A percentile compares a stretch with the other conserved stretches of the same genome.
Conservation (phyloP, 2,888 invertebrate genomes). For the Xylocampa areola region DNA sequence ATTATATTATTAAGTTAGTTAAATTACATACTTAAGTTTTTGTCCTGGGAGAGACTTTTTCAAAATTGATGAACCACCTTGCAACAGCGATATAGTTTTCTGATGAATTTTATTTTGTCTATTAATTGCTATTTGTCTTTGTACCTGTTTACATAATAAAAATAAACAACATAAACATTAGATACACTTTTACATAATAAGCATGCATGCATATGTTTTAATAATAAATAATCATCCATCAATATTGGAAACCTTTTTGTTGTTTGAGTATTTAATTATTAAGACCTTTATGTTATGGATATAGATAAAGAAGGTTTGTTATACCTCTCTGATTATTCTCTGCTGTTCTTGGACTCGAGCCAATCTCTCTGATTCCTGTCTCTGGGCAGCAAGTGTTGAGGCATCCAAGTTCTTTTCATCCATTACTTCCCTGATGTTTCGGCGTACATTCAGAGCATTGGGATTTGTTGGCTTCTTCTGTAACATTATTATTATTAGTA, state of each 20-base stretch:
- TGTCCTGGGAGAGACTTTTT: conserved; percentile 82
- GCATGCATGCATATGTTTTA: neutral
- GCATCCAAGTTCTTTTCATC: conserved; percentile 97
- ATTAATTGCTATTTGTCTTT: conserved; percentile 94
- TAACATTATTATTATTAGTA: conserved; percentile 58
- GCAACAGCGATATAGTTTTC: conserved; percentile 92
- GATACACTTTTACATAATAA: neutral
- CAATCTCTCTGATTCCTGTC: conserved; percentile 97
- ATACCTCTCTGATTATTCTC: conserved; percentile 93
- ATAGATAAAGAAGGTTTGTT: neutral
- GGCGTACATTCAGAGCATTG: conserved; percentile 91
- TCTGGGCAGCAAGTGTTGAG: conserved; percentile 96
- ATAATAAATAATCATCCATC: neutral
- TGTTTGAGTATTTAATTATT: neutral
- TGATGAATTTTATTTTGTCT: conserved; percentile 92
- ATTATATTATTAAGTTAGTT: conserved; percentile 2
- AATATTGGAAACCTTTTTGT: neutral
- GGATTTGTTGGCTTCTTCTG: conserved; percentile 82
- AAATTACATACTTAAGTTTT: conserved; percentile 81
- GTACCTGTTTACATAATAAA: conserved; percentile 84
- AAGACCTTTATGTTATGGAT: neutral
- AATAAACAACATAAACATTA: conserved; percentile 18
- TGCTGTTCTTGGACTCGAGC: conserved; percentile 96
- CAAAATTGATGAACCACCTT: conserved; percentile 91
- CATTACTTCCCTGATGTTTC: conserved; percentile 98